Evolutionary conservation across 2,113 vertebrate genomes (phyloP).

Genomic region (Peromyscus californicus): DNA sequence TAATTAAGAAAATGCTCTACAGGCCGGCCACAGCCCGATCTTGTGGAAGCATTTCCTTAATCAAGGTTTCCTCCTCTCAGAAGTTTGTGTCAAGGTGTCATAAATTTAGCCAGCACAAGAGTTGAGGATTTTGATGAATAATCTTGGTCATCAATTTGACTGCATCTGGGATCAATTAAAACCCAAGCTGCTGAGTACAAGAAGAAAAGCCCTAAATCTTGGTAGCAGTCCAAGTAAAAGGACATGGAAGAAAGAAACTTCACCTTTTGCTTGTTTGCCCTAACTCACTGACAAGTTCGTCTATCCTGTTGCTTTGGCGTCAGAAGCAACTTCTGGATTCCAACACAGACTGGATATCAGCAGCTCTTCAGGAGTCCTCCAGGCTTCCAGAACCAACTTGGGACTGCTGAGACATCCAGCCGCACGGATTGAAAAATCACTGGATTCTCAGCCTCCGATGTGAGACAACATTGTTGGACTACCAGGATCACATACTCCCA

Average conservation of each 20-base stretch:
- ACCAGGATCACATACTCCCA: not conserved
- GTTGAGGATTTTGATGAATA: not conserved
- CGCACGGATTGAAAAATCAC: not conserved
- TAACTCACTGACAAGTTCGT: not conserved
- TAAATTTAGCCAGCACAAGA: not conserved
- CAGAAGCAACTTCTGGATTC: not conserved
- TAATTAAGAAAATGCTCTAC: not conserved
- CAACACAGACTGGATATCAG: not conserved
- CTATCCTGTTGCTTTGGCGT: not conserved
- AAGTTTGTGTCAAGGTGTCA: not conserved
- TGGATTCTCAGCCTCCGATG: not conserved
- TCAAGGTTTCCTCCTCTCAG: not conserved
- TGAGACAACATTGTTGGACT: not conserved
- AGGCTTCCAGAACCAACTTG: not conserved
- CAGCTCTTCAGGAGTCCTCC: not conserved
- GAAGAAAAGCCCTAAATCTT: too few relatives aligned
- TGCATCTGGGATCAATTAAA: not conserved
- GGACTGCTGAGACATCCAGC: not conserved
- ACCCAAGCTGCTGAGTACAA: too few relatives aligned
- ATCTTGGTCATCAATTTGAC: not conserved
- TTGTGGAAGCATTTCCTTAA: not conserved
- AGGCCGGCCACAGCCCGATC: not conserved
- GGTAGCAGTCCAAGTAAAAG: not conserved
- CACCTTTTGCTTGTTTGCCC: not conserved
- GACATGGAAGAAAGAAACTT: not conserved